phyloP scores from a whole-genome alignment of 1,140 invertebrate genomes.

The Penaeus japonicus region DNA sequence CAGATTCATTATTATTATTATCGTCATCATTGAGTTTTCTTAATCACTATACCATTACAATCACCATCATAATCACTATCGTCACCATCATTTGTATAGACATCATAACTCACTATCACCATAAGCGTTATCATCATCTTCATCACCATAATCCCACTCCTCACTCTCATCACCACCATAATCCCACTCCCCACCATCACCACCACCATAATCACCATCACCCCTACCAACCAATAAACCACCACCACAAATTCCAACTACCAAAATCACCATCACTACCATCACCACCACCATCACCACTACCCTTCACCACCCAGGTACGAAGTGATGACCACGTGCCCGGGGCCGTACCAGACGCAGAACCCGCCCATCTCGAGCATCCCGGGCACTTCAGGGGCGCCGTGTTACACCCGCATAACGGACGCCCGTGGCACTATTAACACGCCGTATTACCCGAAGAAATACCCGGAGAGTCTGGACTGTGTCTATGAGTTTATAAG shows the following conservation, averaged over 20 bases:
- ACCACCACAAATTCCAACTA: neutral
- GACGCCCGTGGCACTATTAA: slow-evolving; percentile 63
- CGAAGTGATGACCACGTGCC: slow-evolving; percentile 61
- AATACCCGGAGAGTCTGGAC: slow-evolving; percentile 63
- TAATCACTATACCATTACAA: no score
- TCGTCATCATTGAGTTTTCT: no score
- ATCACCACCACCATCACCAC: neutral
- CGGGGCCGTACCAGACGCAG: slow-evolving; percentile 61
- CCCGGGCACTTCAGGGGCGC: slow-evolving; percentile 60
- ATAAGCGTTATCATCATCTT: no score
- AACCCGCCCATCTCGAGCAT: slow-evolving; percentile 61
- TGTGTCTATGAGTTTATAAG: slow-evolving; percentile 64
- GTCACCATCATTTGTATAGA: no score
- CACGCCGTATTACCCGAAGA: slow-evolving; percentile 62
- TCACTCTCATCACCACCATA: no score
- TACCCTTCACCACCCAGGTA: slow-evolving; percentile 55
- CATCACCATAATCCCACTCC: no score
- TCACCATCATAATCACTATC: no score
- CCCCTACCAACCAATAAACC: no score
- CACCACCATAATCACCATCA: no score
- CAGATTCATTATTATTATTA: no score
- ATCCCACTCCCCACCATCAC: no score
- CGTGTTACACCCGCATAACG: slow-evolving; percentile 63
- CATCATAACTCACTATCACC: no score
- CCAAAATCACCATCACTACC: neutral